Evolutionary conservation across 2,888 invertebrate species (phyloP).

Genomic region (Cinara cedri): DNA sequence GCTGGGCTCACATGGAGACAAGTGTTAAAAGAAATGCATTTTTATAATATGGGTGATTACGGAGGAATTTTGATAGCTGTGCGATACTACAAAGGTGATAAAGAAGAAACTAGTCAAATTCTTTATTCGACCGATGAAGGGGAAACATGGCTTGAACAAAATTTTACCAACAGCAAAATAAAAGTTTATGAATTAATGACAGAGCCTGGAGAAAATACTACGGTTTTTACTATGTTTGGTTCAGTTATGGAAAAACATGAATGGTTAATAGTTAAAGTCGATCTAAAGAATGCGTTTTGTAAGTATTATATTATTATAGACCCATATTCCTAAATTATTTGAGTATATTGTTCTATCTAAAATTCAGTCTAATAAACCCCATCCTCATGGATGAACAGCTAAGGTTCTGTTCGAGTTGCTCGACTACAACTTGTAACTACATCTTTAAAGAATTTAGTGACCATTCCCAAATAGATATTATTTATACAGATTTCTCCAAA

Average conservation of each 20-base stretch:
- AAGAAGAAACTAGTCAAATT: conserved; percentile 79
- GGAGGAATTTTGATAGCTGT: conserved; percentile 87
- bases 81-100: conserved; percentile 74
- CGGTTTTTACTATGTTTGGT: conserved; percentile 89
- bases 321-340: background rate
- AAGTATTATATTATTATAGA: conserved; percentile 61
- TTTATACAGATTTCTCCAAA: too few species aligned
- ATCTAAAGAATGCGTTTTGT: conserved; percentile 67
- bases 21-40: conserved; percentile 77
- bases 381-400: too few species aligned
- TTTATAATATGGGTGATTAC: conserved; percentile 89
- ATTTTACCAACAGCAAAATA: conserved; percentile 75
- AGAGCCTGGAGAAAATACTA: conserved; percentile 92
- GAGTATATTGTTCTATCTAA: too few species aligned
- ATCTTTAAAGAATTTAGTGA: too few species aligned
- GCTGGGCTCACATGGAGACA: conserved; percentile 84
- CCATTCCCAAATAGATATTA: too few species aligned
- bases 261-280: conserved; percentile 84
- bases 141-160: conserved; percentile 76
- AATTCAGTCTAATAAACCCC: too few species aligned
- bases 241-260: conserved; percentile 77
- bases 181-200: conserved; percentile 90
- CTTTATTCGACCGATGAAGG: conserved; percentile 88
- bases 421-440: too few species aligned
- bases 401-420: too few species aligned